Percentiles rank a stretch among this genome's conserved stretches.
Evolutionary conservation across 2,797 vertebrate species (phyloP).

Genomic region (Hapalemur alaotrensis): DNA sequence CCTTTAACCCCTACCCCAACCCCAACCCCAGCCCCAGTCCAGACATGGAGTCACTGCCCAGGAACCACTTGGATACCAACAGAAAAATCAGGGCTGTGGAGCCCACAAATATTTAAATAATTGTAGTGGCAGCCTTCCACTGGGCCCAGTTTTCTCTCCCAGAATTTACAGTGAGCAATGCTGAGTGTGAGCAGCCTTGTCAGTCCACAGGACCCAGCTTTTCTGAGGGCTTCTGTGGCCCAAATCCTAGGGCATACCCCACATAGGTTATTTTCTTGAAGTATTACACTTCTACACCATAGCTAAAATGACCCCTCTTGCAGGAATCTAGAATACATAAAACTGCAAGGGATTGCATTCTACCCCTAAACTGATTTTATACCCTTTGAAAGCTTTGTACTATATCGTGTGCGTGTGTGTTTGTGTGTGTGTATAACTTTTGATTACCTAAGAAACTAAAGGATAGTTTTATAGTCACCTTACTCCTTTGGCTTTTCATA

Average conservation of each 20-base stretch:
- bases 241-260: not conserved
- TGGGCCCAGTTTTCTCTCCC: not conserved
- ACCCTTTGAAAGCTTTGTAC: slow-evolving; percentile 34
- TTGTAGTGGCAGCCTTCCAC: not conserved
- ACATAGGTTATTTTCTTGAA: not conserved
- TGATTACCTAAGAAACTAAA: not conserved
- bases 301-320: not conserved
- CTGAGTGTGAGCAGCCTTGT: not conserved
- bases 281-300: not conserved
- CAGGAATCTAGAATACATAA: slow-evolving; percentile 5
- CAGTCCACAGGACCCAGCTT: not conserved
- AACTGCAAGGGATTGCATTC: not conserved
- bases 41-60: not conserved
- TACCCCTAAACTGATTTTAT: slow-evolving; percentile 20
- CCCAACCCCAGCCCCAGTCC: not conserved
- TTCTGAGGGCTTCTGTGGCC: not conserved
- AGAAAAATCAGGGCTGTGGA: not conserved
- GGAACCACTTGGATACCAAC: not conserved
- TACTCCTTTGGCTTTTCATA: slow-evolving; percentile 28
- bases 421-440: not conserved
- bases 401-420: not conserved
- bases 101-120: not conserved
- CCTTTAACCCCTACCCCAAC: not conserved
- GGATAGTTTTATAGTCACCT: slow-evolving; percentile 34
- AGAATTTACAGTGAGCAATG: not conserved